Evolutionary conservation across 2,888 invertebrate genomes (phyloP), one percentile per base, ranked within the genome.

Genomic region (Drosophila flavopinicola): DNA sequence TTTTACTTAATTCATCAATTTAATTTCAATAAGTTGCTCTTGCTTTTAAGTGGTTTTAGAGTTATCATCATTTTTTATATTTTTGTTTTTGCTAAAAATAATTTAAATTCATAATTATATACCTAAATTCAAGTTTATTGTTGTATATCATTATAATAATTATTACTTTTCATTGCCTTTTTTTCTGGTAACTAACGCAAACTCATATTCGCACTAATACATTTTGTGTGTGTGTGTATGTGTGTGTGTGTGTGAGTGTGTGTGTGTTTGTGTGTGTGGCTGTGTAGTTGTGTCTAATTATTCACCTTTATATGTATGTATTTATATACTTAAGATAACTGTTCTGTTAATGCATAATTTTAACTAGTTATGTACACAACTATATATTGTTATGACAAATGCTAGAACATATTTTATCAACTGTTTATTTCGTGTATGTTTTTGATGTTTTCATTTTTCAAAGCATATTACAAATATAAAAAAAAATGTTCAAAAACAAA

Each of bases 91-190:
- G 80, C 87, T 88, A 88, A 88, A 88, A 88, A 76, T 83, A 78
- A 85, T 85, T 76, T 78, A 80, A 87, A 86, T 87, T 88, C 85
- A 85, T 77, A 84, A 85, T 82, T 75, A 87, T 75, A 77, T 87
- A 79, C 83, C 85, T 87, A 84, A 57, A 63, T 78, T 64, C 82
- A 73, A 85, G 74, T 84, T 85, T 85, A 76, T 87, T 87, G 76
- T 87, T 87, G 67, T 78, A 78, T 79, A 78, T 83, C 66, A 80
- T 78, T 79, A 78, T 52, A 37, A 66, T 72, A 59, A 64, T 67
- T 65, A 52, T 68, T 68, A 68, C 53, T 51, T 59, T 68, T 48
- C 47, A 65, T 68, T 65, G 64, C 66, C 42, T 56, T 57, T 59
- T 37, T 44, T 51, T 51, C 13, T 38, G 38, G 24, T 76, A 65